Evolutionary conservation across 2,888 invertebrate species (phyloP), one percentile per base, ranked within the genome.

Genomic region (Podabrus alpinus): DNA sequence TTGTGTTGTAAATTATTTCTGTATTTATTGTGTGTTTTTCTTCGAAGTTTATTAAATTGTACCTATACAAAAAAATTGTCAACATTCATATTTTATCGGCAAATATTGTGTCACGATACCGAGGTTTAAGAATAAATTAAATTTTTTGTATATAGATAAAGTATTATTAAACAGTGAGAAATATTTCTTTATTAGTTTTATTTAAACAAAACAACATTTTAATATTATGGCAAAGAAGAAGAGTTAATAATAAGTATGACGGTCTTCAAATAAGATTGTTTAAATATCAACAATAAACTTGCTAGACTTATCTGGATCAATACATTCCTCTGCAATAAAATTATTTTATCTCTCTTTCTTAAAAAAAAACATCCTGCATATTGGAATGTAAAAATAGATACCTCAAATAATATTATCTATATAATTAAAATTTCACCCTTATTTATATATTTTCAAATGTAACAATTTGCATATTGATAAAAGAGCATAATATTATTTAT

Each of bases 11-110:
- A 83, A 83, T 83, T 84, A 84, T 83, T 83, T 80, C 80, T 82
- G 82, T 84, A 83, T 83, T 83, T 83, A 83, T 83, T 83, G 79
- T 80, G 82, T 82, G 79, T 79, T 78, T 81, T 81, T 73, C 78
- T 84, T 72, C 67, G 69, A 72, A 72, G 68, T 66, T 76, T 73
- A 73, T 76, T 75, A 66, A 75, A 72, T 66, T 71, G 69, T 59
- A 66, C 71, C 45, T 45, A 45, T 45, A 45, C 45, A 45, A 45
- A 45, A 29, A 45, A 45, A 45, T 45, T 45, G 45, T 45, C 45
- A 45, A 45, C 45, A 45, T 45, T 45, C 45, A 45, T 45, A 45
- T 45, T 45, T 45, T 45, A 45, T 45, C 45, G 21, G 19, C n/a
- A 64, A 64, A 64, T 64, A 21, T 17, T 64, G 62, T 64, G n/a